These are phyloP conservation scores for Phaonia tiefii DNA, from an alignment of 2,888 invertebrate genomes.

Conservation along the genomic window DNA sequence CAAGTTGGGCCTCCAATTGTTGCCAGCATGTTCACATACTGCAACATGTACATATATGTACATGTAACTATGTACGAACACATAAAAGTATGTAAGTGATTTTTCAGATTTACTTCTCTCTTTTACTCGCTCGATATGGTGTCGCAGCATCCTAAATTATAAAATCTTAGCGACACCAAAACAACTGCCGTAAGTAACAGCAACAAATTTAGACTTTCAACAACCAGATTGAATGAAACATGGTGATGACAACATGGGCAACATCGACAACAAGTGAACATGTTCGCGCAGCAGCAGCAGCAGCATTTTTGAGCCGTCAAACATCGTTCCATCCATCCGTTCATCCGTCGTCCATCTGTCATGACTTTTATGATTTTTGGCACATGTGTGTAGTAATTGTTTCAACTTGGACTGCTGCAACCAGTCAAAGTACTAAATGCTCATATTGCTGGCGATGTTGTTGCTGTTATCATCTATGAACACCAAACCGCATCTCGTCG, in stretches of 20 bases:
- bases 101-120: constrained; percentile 30
- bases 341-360: constrained; percentile 51
- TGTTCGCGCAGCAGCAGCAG: constrained; percentile 38
- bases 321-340: background rate
- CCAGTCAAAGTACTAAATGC: constrained; percentile 8
- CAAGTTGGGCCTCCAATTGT: background rate
- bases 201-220: constrained; percentile 21
- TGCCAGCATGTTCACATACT: background rate
- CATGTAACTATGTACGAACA: constrained; percentile 20
- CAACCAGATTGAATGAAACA: constrained; percentile 49
- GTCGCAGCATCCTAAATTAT: constrained; percentile 62
- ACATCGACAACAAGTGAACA: constrained; percentile 32
- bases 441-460: constrained; percentile 44
- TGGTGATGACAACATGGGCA: constrained; percentile 62
- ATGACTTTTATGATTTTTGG: constrained; percentile 65
- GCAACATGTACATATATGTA: constrained; percentile 22
- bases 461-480: constrained; percentile 42
- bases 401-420: constrained; percentile 49
- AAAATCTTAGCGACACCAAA: constrained; percentile 15
- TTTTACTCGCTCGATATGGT: constrained; percentile 56
- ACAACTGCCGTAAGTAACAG: background rate
- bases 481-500: constrained; percentile 48
- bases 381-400: constrained; percentile 65
- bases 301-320: constrained; percentile 41
- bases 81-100: constrained; percentile 24